Conservation (phyloP, 2,888 invertebrate genomes). For the Pilophorus perplexus region DNA sequence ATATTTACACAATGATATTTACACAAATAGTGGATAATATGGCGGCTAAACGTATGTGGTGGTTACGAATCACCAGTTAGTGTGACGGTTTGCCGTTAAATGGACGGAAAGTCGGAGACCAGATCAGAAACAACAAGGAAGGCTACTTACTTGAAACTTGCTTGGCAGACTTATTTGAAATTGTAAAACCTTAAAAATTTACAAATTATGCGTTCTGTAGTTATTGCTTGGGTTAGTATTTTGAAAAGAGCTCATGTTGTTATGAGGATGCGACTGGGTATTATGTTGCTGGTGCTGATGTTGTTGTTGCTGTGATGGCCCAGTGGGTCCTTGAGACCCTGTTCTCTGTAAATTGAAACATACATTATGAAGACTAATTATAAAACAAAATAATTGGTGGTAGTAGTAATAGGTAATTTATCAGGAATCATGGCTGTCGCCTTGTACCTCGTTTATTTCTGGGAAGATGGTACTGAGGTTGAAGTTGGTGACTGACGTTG, state of each 20-base stretch:
- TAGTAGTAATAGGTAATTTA: background rate
- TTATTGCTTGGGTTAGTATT: slow-evolving; percentile 3
- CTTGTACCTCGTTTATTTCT: slow-evolving; percentile 64
- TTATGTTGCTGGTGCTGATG: background rate
- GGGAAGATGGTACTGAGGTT: slow-evolving; percentile 81
- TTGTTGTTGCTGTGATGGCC: background rate
- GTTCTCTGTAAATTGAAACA: slow-evolving; percentile 24
- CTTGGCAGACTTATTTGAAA: too few relatives aligned
- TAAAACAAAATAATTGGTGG: background rate
- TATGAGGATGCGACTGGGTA: slow-evolving; percentile 1
- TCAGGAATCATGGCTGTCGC: background rate
- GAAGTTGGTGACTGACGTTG: slow-evolving; percentile 68
- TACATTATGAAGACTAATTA: background rate
- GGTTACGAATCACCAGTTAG: too few relatives aligned
- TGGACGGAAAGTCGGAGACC: too few relatives aligned
- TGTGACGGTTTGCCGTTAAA: too few relatives aligned
- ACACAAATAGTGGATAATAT: too few relatives aligned
- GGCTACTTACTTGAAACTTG: too few relatives aligned
- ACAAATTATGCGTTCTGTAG: slow-evolving; percentile 1
- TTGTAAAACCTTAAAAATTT: too few relatives aligned
- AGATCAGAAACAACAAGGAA: too few relatives aligned
- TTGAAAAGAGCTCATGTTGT: background rate
- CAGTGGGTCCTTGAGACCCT: slow-evolving; percentile 2
- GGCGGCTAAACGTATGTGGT: too few relatives aligned
- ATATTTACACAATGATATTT: too few relatives aligned